Evolutionary conservation across 2,888 invertebrate genomes (phyloP).

Genomic region (Diabrotica balteata): DNA sequence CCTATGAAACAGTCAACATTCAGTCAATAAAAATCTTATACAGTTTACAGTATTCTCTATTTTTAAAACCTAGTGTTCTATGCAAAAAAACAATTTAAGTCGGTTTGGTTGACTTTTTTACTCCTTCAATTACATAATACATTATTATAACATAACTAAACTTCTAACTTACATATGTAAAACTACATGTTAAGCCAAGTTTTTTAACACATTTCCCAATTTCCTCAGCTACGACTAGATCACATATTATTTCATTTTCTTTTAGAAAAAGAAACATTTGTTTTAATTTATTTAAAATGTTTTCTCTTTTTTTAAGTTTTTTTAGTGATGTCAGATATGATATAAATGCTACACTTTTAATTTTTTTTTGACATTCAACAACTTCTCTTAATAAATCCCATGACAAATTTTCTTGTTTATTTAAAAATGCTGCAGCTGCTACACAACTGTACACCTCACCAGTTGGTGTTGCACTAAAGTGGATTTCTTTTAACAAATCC

Average conservation of each 20-base stretch:
- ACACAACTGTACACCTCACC: constrained; percentile 63
- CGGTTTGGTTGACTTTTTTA: too few relatives aligned
- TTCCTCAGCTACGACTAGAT: constrained; percentile 50
- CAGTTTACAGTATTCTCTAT: too few relatives aligned
- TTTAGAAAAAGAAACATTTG: constrained; percentile 67
- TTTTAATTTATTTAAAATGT: constrained; percentile 59
- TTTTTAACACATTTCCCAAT: constrained; percentile 39
- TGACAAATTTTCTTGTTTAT: constrained; percentile 65
- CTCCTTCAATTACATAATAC: too few relatives aligned
- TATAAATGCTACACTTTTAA: constrained; percentile 33
- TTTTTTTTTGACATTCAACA: constrained; percentile 46
- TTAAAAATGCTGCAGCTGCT: constrained; percentile 66
- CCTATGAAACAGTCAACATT: too few relatives aligned
- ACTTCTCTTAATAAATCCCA: constrained; percentile 69
- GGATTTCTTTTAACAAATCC: constrained; percentile 68
- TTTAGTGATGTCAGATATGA: constrained; percentile 40
- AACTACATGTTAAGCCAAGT: constrained; percentile 28
- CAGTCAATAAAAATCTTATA: too few relatives aligned
- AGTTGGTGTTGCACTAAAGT: constrained; percentile 62
- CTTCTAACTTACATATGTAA: constrained; percentile 33
- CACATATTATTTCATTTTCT: constrained; percentile 61
- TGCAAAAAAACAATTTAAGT: too few relatives aligned
- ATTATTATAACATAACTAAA: too few relatives aligned
- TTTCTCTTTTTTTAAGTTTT: constrained; percentile 30
- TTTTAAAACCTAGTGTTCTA: too few relatives aligned